phyloP scores from a whole-genome alignment of 2,797 vertebrate genomes.

The Coluber constrictor region DNA sequence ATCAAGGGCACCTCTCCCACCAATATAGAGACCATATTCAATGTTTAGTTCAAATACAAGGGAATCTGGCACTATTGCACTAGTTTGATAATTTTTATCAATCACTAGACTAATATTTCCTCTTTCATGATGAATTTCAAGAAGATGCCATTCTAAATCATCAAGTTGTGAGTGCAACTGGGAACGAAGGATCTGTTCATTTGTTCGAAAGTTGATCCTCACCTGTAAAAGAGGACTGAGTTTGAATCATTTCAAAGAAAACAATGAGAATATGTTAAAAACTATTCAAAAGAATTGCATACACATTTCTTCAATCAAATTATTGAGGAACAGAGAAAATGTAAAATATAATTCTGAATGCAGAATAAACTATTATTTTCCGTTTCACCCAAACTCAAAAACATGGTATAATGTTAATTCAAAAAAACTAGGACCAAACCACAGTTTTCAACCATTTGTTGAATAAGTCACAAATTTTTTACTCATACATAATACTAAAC shows the following conservation, averaged over 20 bases:
- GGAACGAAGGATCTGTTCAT: slow-evolving; percentile 75
- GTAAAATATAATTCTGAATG: neutral
- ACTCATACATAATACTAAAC: neutral
- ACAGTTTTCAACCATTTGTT: neutral
- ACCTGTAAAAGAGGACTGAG: slow-evolving; percentile 70
- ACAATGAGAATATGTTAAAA: neutral
- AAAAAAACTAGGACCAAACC: neutral
- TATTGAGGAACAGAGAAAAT: neutral
- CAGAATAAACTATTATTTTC: neutral
- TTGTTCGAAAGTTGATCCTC: slow-evolving; percentile 79
- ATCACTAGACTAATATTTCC: slow-evolving; percentile 74
- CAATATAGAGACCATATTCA: slow-evolving; percentile 79
- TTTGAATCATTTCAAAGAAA: slow-evolving; percentile 34
- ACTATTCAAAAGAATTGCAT: neutral
- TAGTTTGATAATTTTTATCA: slow-evolving; percentile 77
- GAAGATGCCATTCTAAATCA: slow-evolving; percentile 84
- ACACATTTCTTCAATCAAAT: neutral
- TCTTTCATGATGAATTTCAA: slow-evolving; percentile 73
- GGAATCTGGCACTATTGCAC: slow-evolving; percentile 64
- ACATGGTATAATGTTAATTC: neutral
- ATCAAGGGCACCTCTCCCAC: slow-evolving; percentile 76
- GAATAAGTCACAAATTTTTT: neutral
- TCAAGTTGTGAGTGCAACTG: slow-evolving; percentile 77
- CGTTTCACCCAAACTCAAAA: neutral
- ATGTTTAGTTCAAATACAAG: slow-evolving; percentile 68